Base-by-base conservation (phyloP, 2,888 invertebrate genomes). In the Quadroppia sp. region DNA sequence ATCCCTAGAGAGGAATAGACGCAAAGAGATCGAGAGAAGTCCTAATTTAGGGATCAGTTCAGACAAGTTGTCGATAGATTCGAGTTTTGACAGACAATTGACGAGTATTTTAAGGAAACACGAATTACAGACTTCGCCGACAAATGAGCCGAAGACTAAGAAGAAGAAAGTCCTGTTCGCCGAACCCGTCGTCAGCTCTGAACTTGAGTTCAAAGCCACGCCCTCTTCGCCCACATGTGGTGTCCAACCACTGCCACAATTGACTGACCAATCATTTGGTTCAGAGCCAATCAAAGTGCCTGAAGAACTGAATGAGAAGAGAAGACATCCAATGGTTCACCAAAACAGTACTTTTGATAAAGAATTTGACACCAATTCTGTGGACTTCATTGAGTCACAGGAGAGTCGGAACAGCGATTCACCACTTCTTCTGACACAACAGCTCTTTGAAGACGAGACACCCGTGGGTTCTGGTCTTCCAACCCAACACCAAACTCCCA, bases 141-240 rank as follows among this genome's bases (percentile, higher is more conserved):
- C 50, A 9, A 53, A 20, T 28, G 50, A 50, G 30, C 50, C 71
- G 0, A 50, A 23, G 15, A 4, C 50, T n/a, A 71, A 71, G 53
- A 71, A 71, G 17, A 71, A 71, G 30, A 71, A 36, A 20, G 71
- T 71, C 9, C 30, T 71, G 48, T 71, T 71, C 25, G 53, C 71
- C 48, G 71, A 71, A 71, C 71, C 71, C 3, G 71, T 71, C 13
- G 71, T 71, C 48, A 48, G 48, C 23, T 53, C 50, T 71, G 4
- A 71, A 30, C 36, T 15, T 6, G 32, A 53, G 50, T 71, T 71
- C 23, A 30, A 32, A 7, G 17, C n/a, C 3, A 7, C 32, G 56
- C n/a, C 59, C 17, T 32, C 30, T 53, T 20, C 11, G 25, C 23
- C 20, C n/a, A 53, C 17, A 9, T 20, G 53, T 25, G 53, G 53